These are phyloP conservation scores for Melitaea athalia DNA, from an alignment of 2,888 invertebrate species.

Conservation along the genomic window DNA sequence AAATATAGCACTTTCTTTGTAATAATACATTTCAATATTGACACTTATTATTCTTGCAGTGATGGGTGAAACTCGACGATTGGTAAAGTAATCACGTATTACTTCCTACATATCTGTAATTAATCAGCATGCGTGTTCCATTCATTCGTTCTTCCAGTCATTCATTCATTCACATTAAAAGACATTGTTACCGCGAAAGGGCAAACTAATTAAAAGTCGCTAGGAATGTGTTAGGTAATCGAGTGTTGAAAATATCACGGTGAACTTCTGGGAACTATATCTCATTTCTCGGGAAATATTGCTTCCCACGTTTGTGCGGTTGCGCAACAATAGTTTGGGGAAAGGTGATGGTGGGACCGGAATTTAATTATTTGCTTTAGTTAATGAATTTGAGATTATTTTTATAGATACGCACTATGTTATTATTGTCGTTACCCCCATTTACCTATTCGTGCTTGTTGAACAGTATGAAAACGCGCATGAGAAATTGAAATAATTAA, in stretches of 20 bases:
- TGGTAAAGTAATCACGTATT: conserved; percentile 24
- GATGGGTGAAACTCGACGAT: conserved; percentile 23
- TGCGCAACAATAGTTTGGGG: conserved; percentile 64
- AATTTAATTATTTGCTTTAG: conserved; percentile 30
- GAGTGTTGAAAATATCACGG: conserved; percentile 41
- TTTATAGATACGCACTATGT: background rate
- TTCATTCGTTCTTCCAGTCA: too few species aligned
- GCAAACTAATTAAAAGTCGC: conserved; percentile 54
- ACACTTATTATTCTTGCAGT: conserved; percentile 6
- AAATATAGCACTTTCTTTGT: background rate
- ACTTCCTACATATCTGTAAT: too few species aligned
- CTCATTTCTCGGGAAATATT: conserved; percentile 53
- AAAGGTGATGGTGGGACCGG: conserved; percentile 59
- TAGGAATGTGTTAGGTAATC: conserved; percentile 55
- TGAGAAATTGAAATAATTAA: too few species aligned
- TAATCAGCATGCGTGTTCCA: too few species aligned
- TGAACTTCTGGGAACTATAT: conserved; percentile 50
- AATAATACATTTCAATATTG: conserved; percentile 6
- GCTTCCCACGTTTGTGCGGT: conserved; percentile 60
- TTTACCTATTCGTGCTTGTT: background rate
- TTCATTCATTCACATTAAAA: conserved; percentile 17
- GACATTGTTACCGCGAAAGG: conserved; percentile 47
- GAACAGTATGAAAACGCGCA: background rate
- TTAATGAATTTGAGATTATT: conserved; percentile 16
- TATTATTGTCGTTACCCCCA: background rate